Evolutionary conservation across 2,113 vertebrate genomes (phyloP), one percentile per base, ranked within the genome.

Genomic region (Oreamnos americanus): DNA sequence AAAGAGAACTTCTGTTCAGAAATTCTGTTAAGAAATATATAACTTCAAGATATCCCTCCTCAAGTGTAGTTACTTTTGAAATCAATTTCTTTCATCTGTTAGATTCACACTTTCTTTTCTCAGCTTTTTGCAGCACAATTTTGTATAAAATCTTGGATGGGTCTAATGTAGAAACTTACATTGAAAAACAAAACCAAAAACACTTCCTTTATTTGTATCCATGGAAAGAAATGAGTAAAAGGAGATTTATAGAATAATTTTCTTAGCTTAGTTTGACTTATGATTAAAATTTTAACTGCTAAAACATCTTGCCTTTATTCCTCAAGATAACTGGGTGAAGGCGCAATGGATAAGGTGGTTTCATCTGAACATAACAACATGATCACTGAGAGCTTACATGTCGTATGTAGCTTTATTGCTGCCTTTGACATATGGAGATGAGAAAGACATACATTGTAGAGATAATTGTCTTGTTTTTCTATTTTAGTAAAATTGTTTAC

Each of bases 281-380:
- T 96, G 28, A 90, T 95, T 95, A 98, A 84, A 82, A 76, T 43
- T 82, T 74, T 89, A 74, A 87, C 17, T 64, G 90, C 45, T 51
- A 13, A 90, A 81, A 78, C 81, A 30, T n/a, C 12, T 83, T 95
- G 60, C 57, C 21, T 91, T 85, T 87, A 62, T 91, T 96, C 26
- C 14, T 94, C 26, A 67, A 74, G 47, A 93, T 28, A 95, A 30
- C 2, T 82, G 39, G 14, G 17, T n/a, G 7, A 58, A 84, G 23
- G 36, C n/a, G 26, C 25, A 81, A 2, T 15, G 51, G 14, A 60
- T 21, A 78, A 57, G 26, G n/a, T 87, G 7, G 17, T 62, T 85
- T 93, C 13, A 81, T n/a, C 11, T 28, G 62, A 92, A 25, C 30
- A 21, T 30, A 7, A 55, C 26, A 71, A 17, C 5, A 2, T 43